Evolutionary conservation across 2,888 invertebrate species (phyloP), one percentile per base, ranked within the genome.

Genomic region (Troides aeacus): DNA sequence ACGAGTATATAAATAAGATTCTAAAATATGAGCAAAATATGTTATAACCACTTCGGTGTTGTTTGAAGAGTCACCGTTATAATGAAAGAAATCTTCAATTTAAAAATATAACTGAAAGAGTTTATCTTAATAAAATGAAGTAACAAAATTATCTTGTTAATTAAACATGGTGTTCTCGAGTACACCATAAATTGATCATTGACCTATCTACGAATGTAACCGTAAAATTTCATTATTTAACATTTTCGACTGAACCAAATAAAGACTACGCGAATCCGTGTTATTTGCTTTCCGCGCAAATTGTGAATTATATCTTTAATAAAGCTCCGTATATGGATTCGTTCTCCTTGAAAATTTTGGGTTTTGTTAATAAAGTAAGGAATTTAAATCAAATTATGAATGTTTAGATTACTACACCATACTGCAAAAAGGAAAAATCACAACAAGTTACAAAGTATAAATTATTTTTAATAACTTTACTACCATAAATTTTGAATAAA

Each of bases 241-340:
- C n/a, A 57, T 57, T 21, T 57, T 57, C 21, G n/a, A 18, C 4
- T 57, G 23, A 57, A 23, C 12, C 8, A 57, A 57, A 57, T 57
- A 57, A 57, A n/a, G 57, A 1, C 21, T 50, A 21, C 18, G 21
- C 18, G 21, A 57, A 57, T 7, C 10, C 10, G 2, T 57, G 10
- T 18, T 36, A 21, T 36, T 36, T 50, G 60, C 36, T 36, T 66
- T 36, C n/a, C 8, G 6, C 23, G 30, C 18, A 66, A 66, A 66
- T 61, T 66, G 61, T 66, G 23, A 66, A 36, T 60, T 61, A 66
- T 56, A 53, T 6, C 53, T 66, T 66, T 66, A 61, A 66, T 56
- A 66, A 66, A 15, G 10, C 50, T 30, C 7, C 8, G 10, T 50
- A 53, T 39, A 56, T 50, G 60, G 15, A 60, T 61, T 66, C 53